Evolutionary conservation across 1,140 invertebrate genomes (phyloP).

Genomic region (Caenorhabditis latens): DNA sequence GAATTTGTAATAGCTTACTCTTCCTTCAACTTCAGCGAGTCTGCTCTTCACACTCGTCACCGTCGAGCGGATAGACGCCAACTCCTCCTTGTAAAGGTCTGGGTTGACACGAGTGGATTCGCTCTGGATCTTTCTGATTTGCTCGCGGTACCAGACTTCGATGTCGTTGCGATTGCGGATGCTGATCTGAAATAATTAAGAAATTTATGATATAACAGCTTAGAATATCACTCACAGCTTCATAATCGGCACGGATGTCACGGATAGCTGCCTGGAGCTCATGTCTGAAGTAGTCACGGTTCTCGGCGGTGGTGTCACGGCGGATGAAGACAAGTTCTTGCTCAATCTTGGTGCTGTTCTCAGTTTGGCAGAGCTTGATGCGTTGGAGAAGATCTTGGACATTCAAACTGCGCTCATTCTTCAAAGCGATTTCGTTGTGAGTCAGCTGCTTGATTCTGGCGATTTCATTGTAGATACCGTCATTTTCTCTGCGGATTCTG

Average conservation of each 20-base stretch:
- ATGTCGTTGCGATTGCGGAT: constrained; percentile 42
- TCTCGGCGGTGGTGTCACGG: constrained; percentile 44
- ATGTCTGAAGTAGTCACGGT: constrained; percentile 54
- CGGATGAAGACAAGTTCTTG: constrained; percentile 51
- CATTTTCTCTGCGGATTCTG: constrained; percentile 45
- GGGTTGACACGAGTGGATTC: constrained; percentile 14
- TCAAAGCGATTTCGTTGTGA: constrained; percentile 21
- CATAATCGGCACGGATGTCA: constrained; percentile 55
- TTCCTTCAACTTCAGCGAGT: constrained; percentile 50
- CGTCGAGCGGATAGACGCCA: constrained; percentile 4
- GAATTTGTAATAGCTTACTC: constrained; percentile 3
- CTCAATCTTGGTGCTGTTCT: constrained; percentile 4
- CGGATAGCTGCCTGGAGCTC: constrained; percentile 55
- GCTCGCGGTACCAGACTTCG: constrained; percentile 47
- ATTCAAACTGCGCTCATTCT: constrained; percentile 34
- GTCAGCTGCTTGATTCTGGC: constrained; percentile 20
- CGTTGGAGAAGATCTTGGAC: constrained; percentile 33
- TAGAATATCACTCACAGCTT: constrained; percentile 1
- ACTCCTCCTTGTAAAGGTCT: constrained; percentile 45
- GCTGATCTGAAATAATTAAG: constrained; percentile 26
- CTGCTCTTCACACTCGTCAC: constrained; percentile 7
- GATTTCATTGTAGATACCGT: constrained; percentile 44
- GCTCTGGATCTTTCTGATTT: constrained; percentile 24
- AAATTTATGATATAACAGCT: background rate
- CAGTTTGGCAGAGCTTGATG: constrained; percentile 37